Conservation (phyloP, 2,113 vertebrate genomes). For the Australoheros scitulus region DNA sequence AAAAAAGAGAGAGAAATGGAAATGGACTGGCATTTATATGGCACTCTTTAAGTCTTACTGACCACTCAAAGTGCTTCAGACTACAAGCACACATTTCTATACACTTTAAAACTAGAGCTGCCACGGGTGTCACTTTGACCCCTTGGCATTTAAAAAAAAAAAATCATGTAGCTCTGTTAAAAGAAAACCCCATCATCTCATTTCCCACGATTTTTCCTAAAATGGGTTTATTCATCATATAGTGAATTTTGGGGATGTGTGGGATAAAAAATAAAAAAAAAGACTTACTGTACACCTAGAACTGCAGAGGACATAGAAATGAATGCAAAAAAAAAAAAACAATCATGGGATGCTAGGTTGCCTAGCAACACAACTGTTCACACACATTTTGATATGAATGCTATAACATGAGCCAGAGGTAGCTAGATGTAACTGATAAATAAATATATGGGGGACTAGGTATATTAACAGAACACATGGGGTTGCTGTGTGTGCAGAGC, state of each 20-base stretch:
- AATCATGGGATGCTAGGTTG: too few species aligned
- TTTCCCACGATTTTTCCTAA: not conserved
- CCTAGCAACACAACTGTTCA: too few species aligned
- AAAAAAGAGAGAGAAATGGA: not conserved
- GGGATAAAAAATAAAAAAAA: too few species aligned
- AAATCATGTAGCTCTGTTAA: too few species aligned
- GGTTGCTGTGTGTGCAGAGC: not conserved
- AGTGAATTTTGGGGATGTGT: not conserved
- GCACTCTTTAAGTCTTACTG: too few species aligned
- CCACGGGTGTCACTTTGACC: not conserved
- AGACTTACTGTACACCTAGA: too few species aligned
- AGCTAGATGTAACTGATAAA: too few species aligned
- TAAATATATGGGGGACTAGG: too few species aligned
- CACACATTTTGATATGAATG: too few species aligned
- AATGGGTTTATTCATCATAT: not conserved
- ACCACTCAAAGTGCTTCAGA: not conserved
- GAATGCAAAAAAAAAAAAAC: too few species aligned
- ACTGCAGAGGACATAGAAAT: not conserved
- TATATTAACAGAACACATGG: too few species aligned
- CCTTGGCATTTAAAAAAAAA: not conserved
- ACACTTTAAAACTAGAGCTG: not conserved
- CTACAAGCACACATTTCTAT: not conserved
- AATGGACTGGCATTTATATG: not conserved
- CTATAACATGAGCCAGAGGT: too few species aligned
- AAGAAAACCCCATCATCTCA: not conserved